Evolutionary conservation across 1,140 invertebrate genomes (phyloP), one percentile per base, ranked within the genome.

Genomic region (Danaus melanippus): DNA sequence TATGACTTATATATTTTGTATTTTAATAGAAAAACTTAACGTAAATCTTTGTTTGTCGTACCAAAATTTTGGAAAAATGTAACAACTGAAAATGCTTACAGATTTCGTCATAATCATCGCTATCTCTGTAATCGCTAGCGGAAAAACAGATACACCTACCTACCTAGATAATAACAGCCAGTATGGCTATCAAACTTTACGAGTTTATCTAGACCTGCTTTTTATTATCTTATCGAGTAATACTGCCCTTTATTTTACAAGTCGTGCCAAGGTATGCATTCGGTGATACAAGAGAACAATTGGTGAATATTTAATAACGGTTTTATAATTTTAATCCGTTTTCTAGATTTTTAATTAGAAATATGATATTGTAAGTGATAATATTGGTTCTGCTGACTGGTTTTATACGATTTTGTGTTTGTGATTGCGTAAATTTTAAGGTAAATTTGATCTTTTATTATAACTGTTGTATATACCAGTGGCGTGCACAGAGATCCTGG

Each of bases 141-240:
- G 53, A 80, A 80, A 69, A 79, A 75, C 65, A 77, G 75, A 80
- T 80, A 83, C 66, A 66, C 12, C 44, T 46, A 59, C 69, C 75
- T 67, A 65, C 12, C 44, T 46, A 59, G 71, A 78, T 78, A 76
- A 76, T 58, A 63, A 12, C 43, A 42, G 32, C 54, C 61, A 60
- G 66, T 62, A 60, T 62, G 64, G 67, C 71, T 79, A 80, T 79
- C 72, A 71, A 63, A 69, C 53, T 74, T 62, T 72, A 76, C 74
- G 65, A 82, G 79, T 80, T 82, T 85, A 85, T 85, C 82, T 85
- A 85, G 82, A 85, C 82, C 82, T 82, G 78, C 64, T 85, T 81
- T 32, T 83, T 67, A 77, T 78, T 85, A 85, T 85, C 82, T 85
- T 85, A 83, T 85, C 82, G 54, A 53, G 62, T 67, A 78, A 66